phyloP scores from a whole-genome alignment of 2,113 vertebrate species.

The Lampris incognitus region DNA sequence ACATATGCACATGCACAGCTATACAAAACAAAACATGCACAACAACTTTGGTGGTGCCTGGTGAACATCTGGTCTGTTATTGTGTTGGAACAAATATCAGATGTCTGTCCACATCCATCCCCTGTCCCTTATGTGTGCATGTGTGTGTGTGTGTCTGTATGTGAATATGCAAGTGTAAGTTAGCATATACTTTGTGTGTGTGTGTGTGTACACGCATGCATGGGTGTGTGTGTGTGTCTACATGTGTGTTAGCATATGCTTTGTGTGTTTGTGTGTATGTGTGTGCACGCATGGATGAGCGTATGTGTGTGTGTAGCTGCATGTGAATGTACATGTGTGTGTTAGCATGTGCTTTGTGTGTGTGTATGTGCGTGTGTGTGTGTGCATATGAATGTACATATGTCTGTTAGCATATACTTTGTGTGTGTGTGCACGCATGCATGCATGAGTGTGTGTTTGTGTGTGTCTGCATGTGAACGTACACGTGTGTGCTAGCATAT shows the following conservation, averaged over 20 bases:
- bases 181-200: constrained; percentile 7
- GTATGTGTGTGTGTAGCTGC: not conserved
- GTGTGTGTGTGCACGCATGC: no score
- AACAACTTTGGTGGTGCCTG: constrained; percentile 57
- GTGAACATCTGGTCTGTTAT: constrained; percentile 20
- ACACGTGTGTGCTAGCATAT: constrained; percentile 6
- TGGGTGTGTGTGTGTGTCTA: constrained; percentile 36
- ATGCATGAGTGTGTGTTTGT: no score
- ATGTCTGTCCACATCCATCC: no score
- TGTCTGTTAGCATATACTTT: no score
- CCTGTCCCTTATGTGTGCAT: no score
- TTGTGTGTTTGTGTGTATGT: constrained; percentile 24
- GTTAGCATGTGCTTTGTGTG: not conserved
- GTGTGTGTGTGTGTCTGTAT: no score
- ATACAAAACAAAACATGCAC: constrained; percentile 39
- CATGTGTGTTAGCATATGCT: constrained; percentile 2
- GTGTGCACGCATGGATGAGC: constrained; percentile 47
- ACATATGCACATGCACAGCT: constrained; percentile 20
- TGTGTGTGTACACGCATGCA: constrained; percentile 2
- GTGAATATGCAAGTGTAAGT: constrained; percentile 3
- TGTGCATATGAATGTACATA: no score
- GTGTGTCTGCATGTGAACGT: not conserved
- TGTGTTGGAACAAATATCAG: no score
- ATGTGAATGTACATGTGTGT: constrained; percentile 5
- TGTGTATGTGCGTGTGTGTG: not conserved